These are phyloP conservation scores for Anguilla megastoma DNA, from an alignment of 2,797 vertebrate genomes.

Conservation along the genomic window DNA sequence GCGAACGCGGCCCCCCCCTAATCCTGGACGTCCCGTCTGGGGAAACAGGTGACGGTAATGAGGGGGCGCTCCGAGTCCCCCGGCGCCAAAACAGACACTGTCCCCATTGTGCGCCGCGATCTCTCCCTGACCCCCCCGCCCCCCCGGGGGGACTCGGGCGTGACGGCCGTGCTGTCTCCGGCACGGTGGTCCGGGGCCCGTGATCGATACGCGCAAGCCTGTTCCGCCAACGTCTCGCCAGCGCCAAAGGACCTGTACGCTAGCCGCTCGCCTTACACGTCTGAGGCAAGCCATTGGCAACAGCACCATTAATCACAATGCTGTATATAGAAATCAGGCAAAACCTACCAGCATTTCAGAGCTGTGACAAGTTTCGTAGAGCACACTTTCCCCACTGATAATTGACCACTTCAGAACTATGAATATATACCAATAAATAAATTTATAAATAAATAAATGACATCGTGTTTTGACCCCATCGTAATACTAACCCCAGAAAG, in stretches of 20 bases:
- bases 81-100: constrained; percentile 64
- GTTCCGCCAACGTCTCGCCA: neutral
- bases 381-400: neutral
- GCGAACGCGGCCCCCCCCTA: constrained; percentile 41
- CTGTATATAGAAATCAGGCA: neutral
- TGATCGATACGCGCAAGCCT: neutral
- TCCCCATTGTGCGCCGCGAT: constrained; percentile 68
- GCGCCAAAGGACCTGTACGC: too few species aligned
- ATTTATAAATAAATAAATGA: neutral
- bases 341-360: neutral
- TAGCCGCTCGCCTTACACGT: neutral
- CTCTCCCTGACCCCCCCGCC: constrained; percentile 42
- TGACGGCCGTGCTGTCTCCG: constrained; percentile 39
- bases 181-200: constrained; percentile 41
- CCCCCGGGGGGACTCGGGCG: constrained; percentile 8
- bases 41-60: constrained; percentile 78
- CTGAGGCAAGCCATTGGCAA: neutral
- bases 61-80: constrained; percentile 69
- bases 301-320: neutral
- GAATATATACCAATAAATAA: neutral
- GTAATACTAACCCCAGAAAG: neutral
- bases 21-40: constrained; percentile 73
- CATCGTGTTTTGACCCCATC: neutral
- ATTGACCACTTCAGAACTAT: neutral
- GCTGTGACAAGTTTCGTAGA: neutral